Evolutionary conservation across 2,888 invertebrate genomes (phyloP).

Genomic region (Rotaria magnacalcarata): DNA sequence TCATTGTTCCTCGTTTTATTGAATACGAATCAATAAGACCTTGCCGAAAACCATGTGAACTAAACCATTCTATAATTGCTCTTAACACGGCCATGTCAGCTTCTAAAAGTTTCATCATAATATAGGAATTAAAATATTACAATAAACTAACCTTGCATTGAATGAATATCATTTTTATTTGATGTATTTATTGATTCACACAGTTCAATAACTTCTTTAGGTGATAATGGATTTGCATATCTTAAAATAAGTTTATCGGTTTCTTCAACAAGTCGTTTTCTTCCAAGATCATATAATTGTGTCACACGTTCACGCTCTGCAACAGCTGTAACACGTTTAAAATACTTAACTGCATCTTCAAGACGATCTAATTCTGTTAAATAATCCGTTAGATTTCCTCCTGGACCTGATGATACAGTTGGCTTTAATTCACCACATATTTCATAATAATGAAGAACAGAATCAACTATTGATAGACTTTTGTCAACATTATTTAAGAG

Average conservation of each 20-base stretch:
- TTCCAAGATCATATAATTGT: conserved; percentile 15
- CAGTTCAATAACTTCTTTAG: conserved; percentile 2
- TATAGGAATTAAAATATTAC: not conserved
- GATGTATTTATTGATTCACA: not conserved
- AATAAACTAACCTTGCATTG: not conserved
- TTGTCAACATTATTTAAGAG: not conserved
- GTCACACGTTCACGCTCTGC: conserved; percentile 8
- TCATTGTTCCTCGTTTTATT: conserved; percentile 16
- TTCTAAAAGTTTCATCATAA: not conserved
- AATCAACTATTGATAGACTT: not conserved
- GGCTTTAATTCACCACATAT: not conserved
- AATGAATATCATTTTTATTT: conserved; percentile 4
- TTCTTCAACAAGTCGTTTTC: conserved; percentile 1
- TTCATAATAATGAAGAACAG: conserved; percentile 6
- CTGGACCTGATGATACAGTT: conserved; percentile 2
- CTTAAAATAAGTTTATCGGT: conserved; percentile 17
- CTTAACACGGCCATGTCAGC: not conserved
- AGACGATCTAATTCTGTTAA: not conserved
- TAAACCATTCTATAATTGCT: conserved; percentile 32
- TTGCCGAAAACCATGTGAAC: conserved; percentile 14
- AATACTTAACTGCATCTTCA: conserved; percentile 30
- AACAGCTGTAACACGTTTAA: conserved; percentile 23
- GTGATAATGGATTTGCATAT: conserved; percentile 24
- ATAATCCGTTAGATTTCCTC: conserved; percentile 8
- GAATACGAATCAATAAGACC: conserved; percentile 25